Base-by-base conservation (phyloP, 1,140 invertebrate species). In the Conus betulinus region DNA sequence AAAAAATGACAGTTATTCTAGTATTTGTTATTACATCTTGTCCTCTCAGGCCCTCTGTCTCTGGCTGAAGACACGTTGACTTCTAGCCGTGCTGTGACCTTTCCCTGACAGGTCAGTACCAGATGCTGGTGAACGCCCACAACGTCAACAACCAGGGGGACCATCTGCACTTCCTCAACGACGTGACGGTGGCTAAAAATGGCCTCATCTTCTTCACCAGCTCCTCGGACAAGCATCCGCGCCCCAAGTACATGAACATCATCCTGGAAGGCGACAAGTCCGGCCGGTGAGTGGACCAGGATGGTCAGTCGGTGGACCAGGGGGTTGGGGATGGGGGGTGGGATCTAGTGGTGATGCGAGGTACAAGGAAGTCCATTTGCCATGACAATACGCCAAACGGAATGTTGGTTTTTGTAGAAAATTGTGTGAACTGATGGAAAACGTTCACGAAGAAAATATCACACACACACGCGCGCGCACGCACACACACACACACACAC, bases 181-280 rank as follows among this genome's bases (percentile, higher is more conserved):
- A 95, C 90, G 92, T 98, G 85, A 96, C 96, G 86, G 93, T 98
- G 57, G 96, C 96, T 15, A 95, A 95, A 25, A 97, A 97, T 96
- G 97, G 97, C 8, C 96, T 97, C 90, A 94, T 98, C 39, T 98
- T 97, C 93, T 97, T 97, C 96, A 97, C 97, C 2, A 97, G 97
- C 92, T 97, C 97, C 4, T 96, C 94, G 87, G 95, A 95, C 52
- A 96, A 97, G 78, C 97, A 97, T 93, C 55, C 91, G 3, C 92
- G 98, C 57, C 92, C 96, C 78, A 96, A 95, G 96, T 83, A 96
- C 10, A 85, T 96, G 11, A 96, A 96, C 87, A 89, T 94, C 60
- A 60, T 96, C 10, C 89, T 98, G 3, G 95, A 96, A 74, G 96
- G 97, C 95, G 97, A 97, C 85, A 84, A 89, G 1, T 95, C 95